Evolutionary conservation across 2,888 invertebrate genomes (phyloP), one percentile per base, ranked within the genome.

Genomic region (Nebria brevicollis): DNA sequence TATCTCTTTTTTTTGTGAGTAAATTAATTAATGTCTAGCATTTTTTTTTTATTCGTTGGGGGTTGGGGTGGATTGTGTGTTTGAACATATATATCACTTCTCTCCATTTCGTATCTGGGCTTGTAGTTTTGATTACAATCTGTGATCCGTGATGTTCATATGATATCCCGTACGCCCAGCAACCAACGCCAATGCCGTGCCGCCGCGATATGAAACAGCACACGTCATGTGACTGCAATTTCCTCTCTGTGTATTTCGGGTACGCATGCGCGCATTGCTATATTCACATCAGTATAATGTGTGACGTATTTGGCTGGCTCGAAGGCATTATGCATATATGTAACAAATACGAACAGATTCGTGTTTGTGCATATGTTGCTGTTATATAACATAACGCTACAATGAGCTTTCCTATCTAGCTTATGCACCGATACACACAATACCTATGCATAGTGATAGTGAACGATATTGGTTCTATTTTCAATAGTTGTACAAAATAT

Each of bases 121-220:
- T 34, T 34, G 34, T 34, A 68, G 79, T 79, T 79, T 79, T 79
- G 79, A 79, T 79, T 79, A 79, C 79, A 79, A 79, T 79, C 79
- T 79, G 79, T 79, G 79, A 79, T 79, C 79, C 79, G 79, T 79
- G 79, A 79, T 79, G 79, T 74, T 79, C 79, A 79, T 79, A 73
- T 79, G 74, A 79, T 79, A 79, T 79, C 74, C 34, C 34, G 34
- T 34, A 34, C 34, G 34, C 34, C 34, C 34, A 34, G 34, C 34
- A 34, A 34, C 34, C 34, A 34, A 34, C 34, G 34, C 34, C 34
- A 34, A 34, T 34, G 34, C 34, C 34, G 34, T 34, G 74, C 68
- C 70, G 70, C 7, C 70, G 15, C 15, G 70, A 34, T 25, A 66
- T 70, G 54, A 54, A 11, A 54, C 54, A 54, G 54, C 7, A 54